Conservation (phyloP, 2,113 vertebrate genomes). For the Talpa occidentalis region DNA sequence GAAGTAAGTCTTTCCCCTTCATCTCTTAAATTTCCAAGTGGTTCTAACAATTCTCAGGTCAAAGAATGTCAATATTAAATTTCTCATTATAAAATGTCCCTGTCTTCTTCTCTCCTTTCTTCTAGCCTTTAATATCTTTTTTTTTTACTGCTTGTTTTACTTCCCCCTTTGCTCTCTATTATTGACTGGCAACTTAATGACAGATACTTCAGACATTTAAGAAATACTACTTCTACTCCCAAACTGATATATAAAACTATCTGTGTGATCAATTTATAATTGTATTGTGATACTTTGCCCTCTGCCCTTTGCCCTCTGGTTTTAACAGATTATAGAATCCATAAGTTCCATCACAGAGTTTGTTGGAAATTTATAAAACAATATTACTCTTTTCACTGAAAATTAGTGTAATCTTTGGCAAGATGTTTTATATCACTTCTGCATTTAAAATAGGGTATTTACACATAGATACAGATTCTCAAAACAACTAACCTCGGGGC, state of each 20-base stretch:
- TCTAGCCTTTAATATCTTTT: neutral
- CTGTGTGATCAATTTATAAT: neutral
- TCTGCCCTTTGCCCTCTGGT: conserved; percentile 57
- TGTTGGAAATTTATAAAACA: conserved; percentile 64
- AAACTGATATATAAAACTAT: neutral
- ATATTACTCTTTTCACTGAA: conserved; percentile 76
- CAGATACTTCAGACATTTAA: neutral
- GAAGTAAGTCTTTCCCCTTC: neutral
- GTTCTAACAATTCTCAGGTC: neutral
- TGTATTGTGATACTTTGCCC: neutral
- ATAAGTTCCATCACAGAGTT: conserved; percentile 47
- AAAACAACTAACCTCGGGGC: conserved; percentile 69
- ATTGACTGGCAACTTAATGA: neutral
- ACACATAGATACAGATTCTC: conserved; percentile 62
- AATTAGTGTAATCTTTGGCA: conserved; percentile 77
- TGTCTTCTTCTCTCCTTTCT: neutral
- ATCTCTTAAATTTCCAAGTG: neutral
- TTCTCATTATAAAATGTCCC: neutral
- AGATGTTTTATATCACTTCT: conserved; percentile 55
- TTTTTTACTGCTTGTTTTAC: neutral
- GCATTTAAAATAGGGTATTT: conserved; percentile 82
- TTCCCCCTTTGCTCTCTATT: neutral
- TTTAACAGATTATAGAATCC: conserved; percentile 66
- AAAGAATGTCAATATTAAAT: neutral
- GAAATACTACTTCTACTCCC: neutral